phyloP scores from a whole-genome alignment of 2,113 vertebrate species.

The Phasianus colchicus region DNA sequence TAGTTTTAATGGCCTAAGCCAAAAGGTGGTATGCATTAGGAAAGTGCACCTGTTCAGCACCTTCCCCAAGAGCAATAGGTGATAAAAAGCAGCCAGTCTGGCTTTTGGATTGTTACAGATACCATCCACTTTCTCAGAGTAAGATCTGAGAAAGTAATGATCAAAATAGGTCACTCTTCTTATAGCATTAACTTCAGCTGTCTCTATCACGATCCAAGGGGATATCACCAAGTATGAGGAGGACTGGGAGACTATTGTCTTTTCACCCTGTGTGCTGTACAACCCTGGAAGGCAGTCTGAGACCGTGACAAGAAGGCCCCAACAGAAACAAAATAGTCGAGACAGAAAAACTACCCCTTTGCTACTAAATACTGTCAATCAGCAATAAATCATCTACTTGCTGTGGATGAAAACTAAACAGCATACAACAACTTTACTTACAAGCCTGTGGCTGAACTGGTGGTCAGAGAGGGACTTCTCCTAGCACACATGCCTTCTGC shows the following conservation, averaged over 20 bases:
- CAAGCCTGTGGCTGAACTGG: not conserved
- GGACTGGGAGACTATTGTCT: not conserved
- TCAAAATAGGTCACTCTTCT: not conserved
- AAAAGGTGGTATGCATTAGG: fast-evolving
- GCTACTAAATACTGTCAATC: not conserved
- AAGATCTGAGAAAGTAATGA: too few relatives aligned
- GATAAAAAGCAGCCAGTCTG: not conserved
- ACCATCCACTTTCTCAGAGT: not conserved
- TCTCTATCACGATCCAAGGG: not conserved
- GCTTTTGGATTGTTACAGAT: not conserved
- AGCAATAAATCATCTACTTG: not conserved
- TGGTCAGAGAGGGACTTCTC: not conserved
- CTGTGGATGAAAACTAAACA: not conserved
- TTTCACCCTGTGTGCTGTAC: not conserved
- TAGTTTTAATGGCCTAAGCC: not conserved
- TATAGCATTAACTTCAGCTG: not conserved
- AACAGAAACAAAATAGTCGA: not conserved
- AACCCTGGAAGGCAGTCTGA: not conserved
- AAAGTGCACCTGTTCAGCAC: fast-evolving
- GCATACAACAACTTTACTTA: not conserved
- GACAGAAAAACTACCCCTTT: not conserved
- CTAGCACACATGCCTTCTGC: not conserved
- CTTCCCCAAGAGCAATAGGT: not conserved
- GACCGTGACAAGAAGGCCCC: not conserved
- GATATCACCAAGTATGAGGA: not conserved